Evolutionary conservation across 2,888 invertebrate genomes (phyloP), one percentile per base, ranked within the genome.

Genomic region (Trissoscelio sp.): DNA sequence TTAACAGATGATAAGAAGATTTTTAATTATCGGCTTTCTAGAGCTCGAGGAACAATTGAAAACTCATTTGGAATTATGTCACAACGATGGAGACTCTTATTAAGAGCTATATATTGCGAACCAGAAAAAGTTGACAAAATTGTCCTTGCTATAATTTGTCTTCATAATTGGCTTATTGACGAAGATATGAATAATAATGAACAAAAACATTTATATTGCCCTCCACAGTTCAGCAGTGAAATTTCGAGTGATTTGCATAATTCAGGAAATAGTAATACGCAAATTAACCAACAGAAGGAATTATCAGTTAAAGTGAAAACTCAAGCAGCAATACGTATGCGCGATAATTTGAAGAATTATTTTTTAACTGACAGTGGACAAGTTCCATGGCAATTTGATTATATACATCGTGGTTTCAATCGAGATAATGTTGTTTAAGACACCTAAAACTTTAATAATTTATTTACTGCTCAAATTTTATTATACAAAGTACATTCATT

Each of bases 51-150:
- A 20, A 60, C 60, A 0, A 75, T 84, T 12, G 84, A 85, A 84
- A 83, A 83, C 66, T 20, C 83, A 6, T 85, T 85, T 74, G 84
- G 85, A n/a, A 84, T 85, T 31, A 46, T 83, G 9, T 22, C 83
- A 3, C 20, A 72, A 0, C 42, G 79, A 48, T 85, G 83, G 83
- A 22, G 80, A 18, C 66, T 85, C 5, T 78, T 84, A 9, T 24
- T 73, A 2, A 64, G 44, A 39, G 46, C 72, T 6, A 82, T 84
- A 28, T n/a, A 39, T 24, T 46, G 67, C 12, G 12, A 60, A 20
- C 72, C 79, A 14, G 58, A 62, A 28, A 31, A 3, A 1, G 78
- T 28, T 2, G 74, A 79, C 24, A 67, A 72, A 14, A 60, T 72
- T 39, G 39, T 79, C 12, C 37, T 77, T 12, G 42, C 77, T 3